Evolutionary conservation across 2,113 vertebrate species (phyloP), one percentile per base, ranked within the genome.

Genomic region (Ceyx melanurus): DNA sequence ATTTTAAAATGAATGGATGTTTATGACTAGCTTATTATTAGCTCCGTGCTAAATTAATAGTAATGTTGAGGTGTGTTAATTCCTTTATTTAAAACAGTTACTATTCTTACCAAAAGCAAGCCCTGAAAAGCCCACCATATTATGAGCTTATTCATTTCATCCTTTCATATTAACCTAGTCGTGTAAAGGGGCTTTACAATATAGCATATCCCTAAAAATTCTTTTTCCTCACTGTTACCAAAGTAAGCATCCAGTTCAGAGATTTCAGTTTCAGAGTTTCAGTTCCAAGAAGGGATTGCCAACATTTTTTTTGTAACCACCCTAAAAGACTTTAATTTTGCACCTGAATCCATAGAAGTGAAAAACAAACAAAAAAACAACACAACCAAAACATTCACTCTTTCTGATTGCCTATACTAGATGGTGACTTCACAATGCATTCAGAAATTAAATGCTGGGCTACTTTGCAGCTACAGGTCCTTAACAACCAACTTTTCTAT

Each of bases 31-130:
- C 6, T 92, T 54, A 70, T 86, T 77, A 61, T 84, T 86, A 88
- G 23, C 31, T 46, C 31, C n/a, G 5, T 61, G 19, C 92, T 51
- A 93, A 82, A 54, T 56, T 16, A 6, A 76, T 74, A 87, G 23
- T 64, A 75, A 66, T 86, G 93, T 70, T 89, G 50, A 87, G 26
- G 35, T 89, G 73, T 58, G 3, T 67, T 92, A 93, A 72, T 93
- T 88, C 23, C n/a, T 57, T 83, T 76, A 76, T 89, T 86, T 64
- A 42, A 77, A 89, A 61, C 18, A 85, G 11, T 62, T 70, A 25
- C 25, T 89, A 37, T 19, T 91, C 73, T 78, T 87, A 71, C 31
- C 10, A 58, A 78, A 92, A 67, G 5, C 5, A 74, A 57, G 43
- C 50, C 15, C 16, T 72, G 33, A 26, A 73, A 77, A 67, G 54